These are phyloP conservation scores for Eustalomyia histrio DNA, from an alignment of 2,888 invertebrate species.

Conservation along the genomic window DNA sequence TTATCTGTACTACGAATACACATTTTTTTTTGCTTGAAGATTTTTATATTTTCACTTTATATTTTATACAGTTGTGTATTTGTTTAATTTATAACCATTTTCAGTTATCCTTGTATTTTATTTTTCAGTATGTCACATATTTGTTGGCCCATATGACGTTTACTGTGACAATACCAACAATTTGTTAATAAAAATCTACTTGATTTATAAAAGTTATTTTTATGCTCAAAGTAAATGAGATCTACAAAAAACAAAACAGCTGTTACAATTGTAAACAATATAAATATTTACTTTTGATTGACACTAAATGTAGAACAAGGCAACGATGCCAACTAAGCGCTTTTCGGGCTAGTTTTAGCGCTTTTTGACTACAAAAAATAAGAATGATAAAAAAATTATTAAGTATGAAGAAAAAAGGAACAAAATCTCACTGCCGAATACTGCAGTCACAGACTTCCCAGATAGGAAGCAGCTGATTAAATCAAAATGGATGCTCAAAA, in stretches of 20 bases:
- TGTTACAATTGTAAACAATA: slow-evolving; percentile 52
- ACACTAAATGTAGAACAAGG: slow-evolving; percentile 29
- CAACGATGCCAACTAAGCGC: too few relatives aligned
- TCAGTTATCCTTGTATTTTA: not conserved
- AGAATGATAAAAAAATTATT: too few relatives aligned
- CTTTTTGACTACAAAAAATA: too few relatives aligned
- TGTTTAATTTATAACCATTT: not conserved
- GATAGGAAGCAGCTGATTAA: too few relatives aligned
- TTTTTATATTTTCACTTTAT: not conserved
- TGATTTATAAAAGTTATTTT: slow-evolving; percentile 10
- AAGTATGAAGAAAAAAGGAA: too few relatives aligned
- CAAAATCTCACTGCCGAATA: too few relatives aligned
- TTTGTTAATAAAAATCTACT: slow-evolving; percentile 55
- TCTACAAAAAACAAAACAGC: slow-evolving; percentile 18
- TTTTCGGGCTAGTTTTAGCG: too few relatives aligned
- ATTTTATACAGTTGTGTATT: not conserved
- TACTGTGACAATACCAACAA: slow-evolving; percentile 42
- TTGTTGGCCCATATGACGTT: slow-evolving; percentile 42
- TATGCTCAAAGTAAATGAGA: not conserved
- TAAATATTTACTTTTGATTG: slow-evolving; percentile 47
- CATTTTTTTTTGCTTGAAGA: too few relatives aligned
- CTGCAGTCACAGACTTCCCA: too few relatives aligned
- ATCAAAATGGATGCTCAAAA: too few relatives aligned
- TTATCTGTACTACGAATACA: too few relatives aligned
- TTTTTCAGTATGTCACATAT: not conserved